Evolutionary conservation across 2,888 invertebrate genomes (phyloP), one percentile per base, ranked within the genome.

Genomic region (Stenoptilia bipunctidactyla): DNA sequence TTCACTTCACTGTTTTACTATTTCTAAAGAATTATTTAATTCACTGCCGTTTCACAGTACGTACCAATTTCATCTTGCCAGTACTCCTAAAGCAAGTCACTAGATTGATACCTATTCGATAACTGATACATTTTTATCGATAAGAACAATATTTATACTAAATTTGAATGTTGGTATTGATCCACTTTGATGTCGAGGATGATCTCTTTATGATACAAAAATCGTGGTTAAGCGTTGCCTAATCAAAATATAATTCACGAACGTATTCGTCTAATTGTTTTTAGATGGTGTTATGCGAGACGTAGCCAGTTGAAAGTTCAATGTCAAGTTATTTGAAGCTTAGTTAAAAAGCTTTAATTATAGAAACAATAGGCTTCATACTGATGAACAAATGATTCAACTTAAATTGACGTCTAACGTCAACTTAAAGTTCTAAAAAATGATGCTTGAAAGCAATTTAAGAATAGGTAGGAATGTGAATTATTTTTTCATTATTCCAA

Each of bases 91-190:
- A 36, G 47, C 30, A 49, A 61, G 56, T 58, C 55, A 56, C 54
- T 50, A 13, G 34, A 34, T 34, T 53, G 61, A 56, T 61, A 55
- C 45, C 50, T 48, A 50, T 52, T 47, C 49, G 57, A 49, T 58
- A 55, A 74, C 68, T 82, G 80, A 76, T 76, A 66, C 65, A 55
- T 55, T 61, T 52, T 49, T 46, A 46, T 53, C 49, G 56, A 46
- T 51, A 51, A 56, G 58, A 60, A 63, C 65, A 62, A 61, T 82
- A 76, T 82, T 70, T 80, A 80, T 80, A 82, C 58, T 52, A 43
- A 53, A 57, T 38, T n/a, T 13, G 10, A 36, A 62, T 59, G 54
- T 54, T 48, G 44, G 45, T 52, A 66, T 70, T 65, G 72, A 74
- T 76, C 71, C 70, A 75, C 59, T 69, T 20, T 77, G 13, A 13